Evolutionary conservation across 2,888 invertebrate genomes (phyloP).

Genomic region (Phasia obesa): DNA sequence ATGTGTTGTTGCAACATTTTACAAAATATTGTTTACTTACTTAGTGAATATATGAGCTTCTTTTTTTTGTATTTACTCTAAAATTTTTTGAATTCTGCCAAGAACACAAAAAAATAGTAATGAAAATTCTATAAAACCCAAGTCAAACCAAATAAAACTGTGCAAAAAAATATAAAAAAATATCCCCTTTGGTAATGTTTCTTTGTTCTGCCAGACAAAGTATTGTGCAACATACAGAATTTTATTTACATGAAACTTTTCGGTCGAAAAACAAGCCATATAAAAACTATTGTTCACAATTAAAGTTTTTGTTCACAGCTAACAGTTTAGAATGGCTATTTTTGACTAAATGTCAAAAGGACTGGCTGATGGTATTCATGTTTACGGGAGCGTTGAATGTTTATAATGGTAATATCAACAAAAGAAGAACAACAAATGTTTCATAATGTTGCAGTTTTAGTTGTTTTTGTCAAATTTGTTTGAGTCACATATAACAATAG

Average conservation of each 20-base stretch:
- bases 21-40: constrained; percentile 57
- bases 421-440: constrained; percentile 4
- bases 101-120: constrained; percentile 3
- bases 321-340: constrained; percentile 41
- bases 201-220: constrained; percentile 43
- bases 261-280: constrained; percentile 27
- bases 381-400: constrained; percentile 58
- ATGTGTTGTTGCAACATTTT: constrained; percentile 60
- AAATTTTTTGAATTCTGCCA: constrained; percentile 33
- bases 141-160: constrained; percentile 48
- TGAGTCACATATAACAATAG: background rate
- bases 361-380: constrained; percentile 62
- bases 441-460: constrained; percentile 10
- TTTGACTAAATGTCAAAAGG: constrained; percentile 63
- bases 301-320: constrained; percentile 28
- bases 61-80: background rate
- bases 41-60: constrained; percentile 1
- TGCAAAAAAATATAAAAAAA: background rate
- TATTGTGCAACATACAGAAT: constrained; percentile 53
- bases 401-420: constrained; percentile 21
- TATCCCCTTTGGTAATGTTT: constrained; percentile 23
- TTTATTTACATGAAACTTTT: constrained; percentile 62
- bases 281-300: constrained; percentile 52
- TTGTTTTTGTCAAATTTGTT: constrained; percentile 9
- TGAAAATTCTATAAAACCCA: constrained; percentile 17